These are phyloP conservation scores for Drosophila rhopaloa DNA, from an alignment of 1,140 invertebrate species.

Conservation along the genomic window DNA sequence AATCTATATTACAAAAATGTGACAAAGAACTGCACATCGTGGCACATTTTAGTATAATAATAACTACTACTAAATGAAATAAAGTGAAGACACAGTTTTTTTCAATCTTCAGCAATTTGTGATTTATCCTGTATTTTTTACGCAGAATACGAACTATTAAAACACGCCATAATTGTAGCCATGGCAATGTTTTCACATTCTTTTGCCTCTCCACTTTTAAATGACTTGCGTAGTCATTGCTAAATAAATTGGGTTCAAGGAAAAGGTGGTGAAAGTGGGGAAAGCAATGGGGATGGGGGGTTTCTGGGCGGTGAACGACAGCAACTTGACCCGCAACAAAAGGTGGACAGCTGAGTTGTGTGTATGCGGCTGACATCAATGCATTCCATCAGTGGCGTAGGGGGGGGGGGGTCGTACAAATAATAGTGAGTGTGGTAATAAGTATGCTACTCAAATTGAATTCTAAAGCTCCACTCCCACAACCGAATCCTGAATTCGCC, in stretches of 20 bases:
- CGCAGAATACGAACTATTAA: slow-evolving; percentile 4
- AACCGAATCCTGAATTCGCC: too few relatives aligned
- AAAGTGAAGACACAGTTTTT: too few relatives aligned
- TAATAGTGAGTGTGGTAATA: too few relatives aligned
- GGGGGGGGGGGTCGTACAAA: too few relatives aligned
- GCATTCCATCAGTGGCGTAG: not conserved
- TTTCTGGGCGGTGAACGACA: not conserved
- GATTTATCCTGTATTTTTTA: not conserved
- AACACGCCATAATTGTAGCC: slow-evolving; percentile 39
- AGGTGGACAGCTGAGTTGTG: not conserved
- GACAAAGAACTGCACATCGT: too few relatives aligned
- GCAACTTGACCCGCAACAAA: slow-evolving; percentile 21
- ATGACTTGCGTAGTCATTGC: slow-evolving; percentile 30
- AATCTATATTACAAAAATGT: too few relatives aligned
- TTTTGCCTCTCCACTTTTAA: slow-evolving; percentile 21
- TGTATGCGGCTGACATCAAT: not conserved
- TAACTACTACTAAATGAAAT: too few relatives aligned
- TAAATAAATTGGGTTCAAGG: slow-evolving; percentile 48
- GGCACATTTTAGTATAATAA: too few relatives aligned
- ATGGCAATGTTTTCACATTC: slow-evolving; percentile 1
- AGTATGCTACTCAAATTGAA: too few relatives aligned
- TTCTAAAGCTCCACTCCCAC: too few relatives aligned
- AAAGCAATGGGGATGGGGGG: not conserved
- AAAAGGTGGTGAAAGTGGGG: not conserved
- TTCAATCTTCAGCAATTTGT: not conserved